Evolutionary conservation across 2,888 invertebrate species (phyloP).

Genomic region (Pollenia amentaria): DNA sequence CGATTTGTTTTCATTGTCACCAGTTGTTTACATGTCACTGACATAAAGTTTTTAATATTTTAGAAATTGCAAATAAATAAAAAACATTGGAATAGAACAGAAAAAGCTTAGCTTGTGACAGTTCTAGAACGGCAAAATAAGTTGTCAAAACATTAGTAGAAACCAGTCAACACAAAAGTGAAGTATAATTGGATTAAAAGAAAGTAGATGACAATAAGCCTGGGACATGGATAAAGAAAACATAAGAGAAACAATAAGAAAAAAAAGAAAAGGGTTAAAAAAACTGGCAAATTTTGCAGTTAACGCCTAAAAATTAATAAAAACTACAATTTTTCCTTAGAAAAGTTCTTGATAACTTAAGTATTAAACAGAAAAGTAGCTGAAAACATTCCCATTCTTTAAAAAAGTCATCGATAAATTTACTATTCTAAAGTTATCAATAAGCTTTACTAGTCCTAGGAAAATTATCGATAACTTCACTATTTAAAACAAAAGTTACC

Average conservation of each 20-base stretch:
- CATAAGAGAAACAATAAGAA: not conserved
- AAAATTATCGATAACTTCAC: too few species aligned
- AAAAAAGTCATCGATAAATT: too few species aligned
- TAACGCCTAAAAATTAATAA: too few species aligned
- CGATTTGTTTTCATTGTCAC: slow-evolving; percentile 57
- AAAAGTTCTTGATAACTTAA: too few species aligned
- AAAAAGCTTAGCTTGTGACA: slow-evolving; percentile 32
- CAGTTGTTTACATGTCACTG: slow-evolving; percentile 23
- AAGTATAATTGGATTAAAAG: slow-evolving; percentile 63
- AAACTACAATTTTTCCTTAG: too few species aligned
- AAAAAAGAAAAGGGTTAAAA: not conserved
- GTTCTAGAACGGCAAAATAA: slow-evolving; percentile 34
- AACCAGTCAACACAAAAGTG: slow-evolving; percentile 46
- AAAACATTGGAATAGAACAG: not conserved
- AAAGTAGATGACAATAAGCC: slow-evolving; percentile 42
- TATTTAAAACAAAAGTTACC: too few species aligned
- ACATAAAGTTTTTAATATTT: slow-evolving; percentile 55
- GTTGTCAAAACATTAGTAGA: slow-evolving; percentile 55
- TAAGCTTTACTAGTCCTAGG: too few species aligned
- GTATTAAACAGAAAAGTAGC: too few species aligned
- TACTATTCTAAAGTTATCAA: too few species aligned
- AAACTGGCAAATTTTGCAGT: not conserved
- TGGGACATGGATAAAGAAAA: not conserved
- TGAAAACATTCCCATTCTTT: too few species aligned
- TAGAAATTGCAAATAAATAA: not conserved